Evolutionary conservation across 2,888 invertebrate species (phyloP), one percentile per base, ranked within the genome.

Genomic region (Tricholauxania praeusta): DNA sequence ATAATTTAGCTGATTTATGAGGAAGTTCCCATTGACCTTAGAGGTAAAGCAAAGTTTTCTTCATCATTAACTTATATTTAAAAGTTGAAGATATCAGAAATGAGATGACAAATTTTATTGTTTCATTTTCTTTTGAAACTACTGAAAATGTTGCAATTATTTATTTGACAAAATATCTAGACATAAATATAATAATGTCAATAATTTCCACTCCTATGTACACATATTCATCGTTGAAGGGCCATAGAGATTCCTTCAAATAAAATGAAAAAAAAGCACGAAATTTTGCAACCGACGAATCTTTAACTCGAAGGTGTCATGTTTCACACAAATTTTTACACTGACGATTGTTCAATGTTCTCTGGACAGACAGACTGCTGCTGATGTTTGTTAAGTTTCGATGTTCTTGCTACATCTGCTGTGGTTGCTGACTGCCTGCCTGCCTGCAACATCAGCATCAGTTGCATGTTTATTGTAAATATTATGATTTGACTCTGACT

Each of bases 401-500:
- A n/a, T 64, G 19, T 49, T 64, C 17, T 51, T 7, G 47, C 47
- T 66, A 19, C 12, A 15, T n/a, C 32, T 62, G 62, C n/a, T 60
- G 47, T 28, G n/a, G 66, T 15, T 66, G 22, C 28, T 66, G 66
- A 17, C 52, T 3, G 28, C 32, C 12, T 52, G 66, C 39, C n/a
- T 52, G 59, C 22, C 3, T 7, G 15, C 22, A 22, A 15, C 59
- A 60, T 15, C 39, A 53, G 55, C 55, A 67, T 55, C 67, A 67
- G 55, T 67, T 55, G 32, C 67, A 55, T 67, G 67, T 67, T 67
- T 67, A 32, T 67, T 67, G 67, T 53, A 55, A 67, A 67, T 67
- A 67, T 67, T 67, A 67, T 67, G 67, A 67, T 67, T 67, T 55
- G 28, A 63, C 12, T 63, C 39, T 63, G 62, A 48, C 62, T 63